Evolutionary conservation across 2,888 invertebrate genomes (phyloP).

Genomic region (Drosophila subquinaria): DNA sequence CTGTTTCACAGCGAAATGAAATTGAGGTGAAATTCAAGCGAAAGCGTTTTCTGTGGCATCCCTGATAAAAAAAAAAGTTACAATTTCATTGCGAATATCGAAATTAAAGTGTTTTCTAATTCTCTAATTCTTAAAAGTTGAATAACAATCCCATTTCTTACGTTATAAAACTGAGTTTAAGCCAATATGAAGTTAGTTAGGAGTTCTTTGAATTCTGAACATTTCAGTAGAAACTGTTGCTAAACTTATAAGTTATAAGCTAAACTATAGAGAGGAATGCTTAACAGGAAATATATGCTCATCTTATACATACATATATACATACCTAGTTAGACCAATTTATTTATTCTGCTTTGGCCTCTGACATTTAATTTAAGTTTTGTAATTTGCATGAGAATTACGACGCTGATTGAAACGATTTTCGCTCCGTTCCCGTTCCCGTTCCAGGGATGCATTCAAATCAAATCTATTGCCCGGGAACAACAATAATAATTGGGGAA

Average conservation of each 20-base stretch:
- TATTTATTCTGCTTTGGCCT: conserved; percentile 22
- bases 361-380: conserved; percentile 78
- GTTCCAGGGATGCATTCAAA: conserved; percentile 30
- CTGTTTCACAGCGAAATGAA: no score
- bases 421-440: conserved; percentile 1
- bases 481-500: conserved; percentile 17
- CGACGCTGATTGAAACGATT: conserved; percentile 58
- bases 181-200: no score
- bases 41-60: no score
- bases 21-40: no score
- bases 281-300: conserved; percentile 7
- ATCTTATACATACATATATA: not conserved
- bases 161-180: not conserved
- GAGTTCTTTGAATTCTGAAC: not conserved
- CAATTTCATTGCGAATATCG: no score
- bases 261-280: not conserved
- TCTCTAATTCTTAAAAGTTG: not conserved
- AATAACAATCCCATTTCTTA: not conserved
- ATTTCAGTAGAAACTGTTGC: not conserved
- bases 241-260: not conserved
- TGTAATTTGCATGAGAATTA: conserved; percentile 73
- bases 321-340: not conserved
- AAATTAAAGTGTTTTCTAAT: no score
- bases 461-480: conserved; percentile 53
- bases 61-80: no score